Conservation (phyloP, 2,888 invertebrate genomes). For the Himalopsyche anomala region DNA sequence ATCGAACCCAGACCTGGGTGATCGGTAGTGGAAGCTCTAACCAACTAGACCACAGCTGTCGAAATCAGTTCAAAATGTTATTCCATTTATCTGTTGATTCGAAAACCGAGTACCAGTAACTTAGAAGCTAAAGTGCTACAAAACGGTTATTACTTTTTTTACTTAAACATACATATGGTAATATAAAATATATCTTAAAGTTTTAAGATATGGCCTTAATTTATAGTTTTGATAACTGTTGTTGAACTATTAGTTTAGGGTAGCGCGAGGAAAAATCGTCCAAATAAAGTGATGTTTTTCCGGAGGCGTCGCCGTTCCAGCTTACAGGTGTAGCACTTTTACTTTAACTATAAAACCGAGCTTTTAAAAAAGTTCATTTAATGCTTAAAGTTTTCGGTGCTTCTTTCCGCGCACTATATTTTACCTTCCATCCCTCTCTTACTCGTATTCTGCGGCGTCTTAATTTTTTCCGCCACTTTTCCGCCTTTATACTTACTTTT, state of each 20-base stretch:
- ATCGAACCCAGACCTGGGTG: too few relatives aligned
- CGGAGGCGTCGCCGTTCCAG: slow-evolving; percentile 45
- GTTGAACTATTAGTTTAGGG: background rate
- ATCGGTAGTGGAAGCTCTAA: too few relatives aligned
- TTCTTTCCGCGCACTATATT: slow-evolving; percentile 32
- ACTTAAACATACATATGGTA: too few relatives aligned
- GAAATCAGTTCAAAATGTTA: too few relatives aligned
- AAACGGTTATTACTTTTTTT: too few relatives aligned
- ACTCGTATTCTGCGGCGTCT: background rate
- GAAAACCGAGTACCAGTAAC: too few relatives aligned
- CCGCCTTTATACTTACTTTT: slow-evolving; percentile 30
- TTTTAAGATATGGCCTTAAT: too few relatives aligned
- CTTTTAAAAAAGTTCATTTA: slow-evolving; percentile 61
- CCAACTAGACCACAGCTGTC: too few relatives aligned
- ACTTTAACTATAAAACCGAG: slow-evolving; percentile 55
- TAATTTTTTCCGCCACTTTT: slow-evolving; percentile 30
- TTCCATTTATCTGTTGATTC: too few relatives aligned
- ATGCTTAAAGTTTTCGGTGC: slow-evolving; percentile 56
- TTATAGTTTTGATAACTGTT: background rate
- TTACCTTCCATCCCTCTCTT: background rate
- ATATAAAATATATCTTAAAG: too few relatives aligned
- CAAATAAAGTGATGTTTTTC: slow-evolving; percentile 49
- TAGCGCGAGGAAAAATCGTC: background rate
- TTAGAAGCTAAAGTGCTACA: too few relatives aligned
- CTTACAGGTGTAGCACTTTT: slow-evolving; percentile 58